Evolutionary conservation across 1,140 invertebrate genomes (phyloP), one percentile per base, ranked within the genome.

Genomic region (Venturia canescens): DNA sequence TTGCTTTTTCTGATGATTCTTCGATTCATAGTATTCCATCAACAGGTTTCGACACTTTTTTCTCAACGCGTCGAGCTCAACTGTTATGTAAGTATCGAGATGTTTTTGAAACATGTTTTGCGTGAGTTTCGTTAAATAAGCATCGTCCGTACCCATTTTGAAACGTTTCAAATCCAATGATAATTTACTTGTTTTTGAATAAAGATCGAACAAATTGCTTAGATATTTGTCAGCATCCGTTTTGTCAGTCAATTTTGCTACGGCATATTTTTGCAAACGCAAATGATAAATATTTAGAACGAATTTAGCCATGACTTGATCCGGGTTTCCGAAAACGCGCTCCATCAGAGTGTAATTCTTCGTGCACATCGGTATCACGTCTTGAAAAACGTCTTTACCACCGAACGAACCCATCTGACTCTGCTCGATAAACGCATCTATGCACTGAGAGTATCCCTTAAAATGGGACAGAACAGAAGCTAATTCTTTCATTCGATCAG

Each of bases 261-360:
- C 94, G 57, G 98, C 96, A 88, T 97, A 96, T 86, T 97, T 96
- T 93, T 98, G 96, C 50, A 99, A 92, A 90, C 98, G 97, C 6
- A 97, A 92, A 86, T 99, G 97, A 91, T 98, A 99, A 80, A 99
- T 97, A 87, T 99, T 99, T 1, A 99, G 92, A 38, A 99, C 96
- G 93, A 99, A 98, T 92, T 99, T 99, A 50, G 96, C 96, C 97
- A 99, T 99, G 0, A 99, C 98, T 94, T 98, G 97, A 83, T 99
- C 97, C 0, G 98, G 97, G 92, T 98, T 98, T n/a, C 94, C 95
- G 88, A 99, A 99, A 0, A 99, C 98, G 91, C 96, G 95, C 88
- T 96, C 95, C 81, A 99, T 98, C 1, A 99, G 94, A 80, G 95
- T 94, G 87, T 98, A 96, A 88, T 98, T 98, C 86, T 96, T 96